Evolutionary conservation across 2,113 vertebrate species (phyloP).

Genomic region (Myotis brandtii): DNA sequence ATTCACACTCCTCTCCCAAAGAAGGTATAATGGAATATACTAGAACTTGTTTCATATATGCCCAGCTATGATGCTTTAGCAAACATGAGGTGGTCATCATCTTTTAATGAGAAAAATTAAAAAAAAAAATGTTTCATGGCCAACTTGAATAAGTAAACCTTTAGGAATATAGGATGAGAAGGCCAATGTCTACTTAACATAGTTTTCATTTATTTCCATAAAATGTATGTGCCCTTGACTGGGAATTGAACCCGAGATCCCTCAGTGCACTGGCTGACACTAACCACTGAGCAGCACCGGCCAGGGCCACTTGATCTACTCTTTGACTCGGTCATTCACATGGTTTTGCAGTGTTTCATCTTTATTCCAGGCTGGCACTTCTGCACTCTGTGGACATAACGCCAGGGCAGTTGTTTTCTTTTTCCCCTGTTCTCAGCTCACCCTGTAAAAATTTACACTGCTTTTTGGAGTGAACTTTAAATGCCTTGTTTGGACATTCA

Average conservation of each 20-base stretch:
- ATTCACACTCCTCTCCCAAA: neutral
- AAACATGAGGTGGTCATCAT: neutral
- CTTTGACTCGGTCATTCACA: neutral
- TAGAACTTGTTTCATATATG: neutral
- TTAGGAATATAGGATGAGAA: neutral
- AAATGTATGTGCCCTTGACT: neutral
- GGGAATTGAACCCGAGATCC: too few species aligned
- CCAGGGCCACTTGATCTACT: neutral
- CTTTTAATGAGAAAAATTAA: constrained; percentile 13
- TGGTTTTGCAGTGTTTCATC: neutral
- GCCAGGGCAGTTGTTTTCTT: neutral
- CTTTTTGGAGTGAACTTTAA: neutral
- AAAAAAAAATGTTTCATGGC: neutral
- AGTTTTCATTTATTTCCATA: neutral
- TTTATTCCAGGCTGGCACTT: neutral
- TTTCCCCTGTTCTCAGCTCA: neutral
- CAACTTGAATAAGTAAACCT: neutral
- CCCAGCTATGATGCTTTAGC: neutral
- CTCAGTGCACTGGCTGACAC: too few species aligned
- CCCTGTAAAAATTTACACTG: neutral
- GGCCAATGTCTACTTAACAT: neutral
- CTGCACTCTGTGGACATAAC: accelerated
- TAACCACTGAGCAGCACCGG: too few species aligned
- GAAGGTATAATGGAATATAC: neutral
- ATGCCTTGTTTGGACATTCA: neutral